Percentiles rank a stretch among this genome's conserved stretches.
Conservation (phyloP, 2,888 invertebrate species). For the Protophormia terraenovae region DNA sequence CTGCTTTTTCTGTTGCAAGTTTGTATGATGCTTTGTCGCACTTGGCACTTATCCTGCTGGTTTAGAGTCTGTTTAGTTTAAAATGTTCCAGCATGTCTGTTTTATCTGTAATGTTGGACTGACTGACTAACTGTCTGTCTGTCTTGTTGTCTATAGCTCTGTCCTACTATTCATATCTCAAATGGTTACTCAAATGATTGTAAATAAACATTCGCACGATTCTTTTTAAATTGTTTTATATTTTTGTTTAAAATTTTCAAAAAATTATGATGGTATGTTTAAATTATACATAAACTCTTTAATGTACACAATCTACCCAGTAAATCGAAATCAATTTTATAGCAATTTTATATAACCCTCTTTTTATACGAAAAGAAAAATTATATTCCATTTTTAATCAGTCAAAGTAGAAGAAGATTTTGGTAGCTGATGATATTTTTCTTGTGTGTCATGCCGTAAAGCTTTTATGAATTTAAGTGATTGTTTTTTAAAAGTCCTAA, state of each 20-base stretch:
- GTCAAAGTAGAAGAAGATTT: conserved; percentile 47
- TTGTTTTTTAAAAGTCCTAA: conserved; percentile 19
- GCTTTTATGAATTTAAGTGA: conserved; percentile 55
- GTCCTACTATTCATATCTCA: conserved; percentile 19
- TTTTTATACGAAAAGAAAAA: conserved; percentile 4
- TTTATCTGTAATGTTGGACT: conserved; percentile 40
- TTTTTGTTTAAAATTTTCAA: conserved; percentile 11
- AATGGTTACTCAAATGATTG: conserved; percentile 44
- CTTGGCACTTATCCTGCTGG: conserved; percentile 67
- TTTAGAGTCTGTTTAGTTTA: conserved; percentile 62
- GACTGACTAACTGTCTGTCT: not conserved
- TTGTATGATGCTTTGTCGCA: conserved; percentile 41
- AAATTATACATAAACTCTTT: conserved; percentile 7
- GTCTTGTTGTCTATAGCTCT: not conserved
- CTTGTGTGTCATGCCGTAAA: conserved; percentile 51
- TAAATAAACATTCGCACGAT: conserved; percentile 75
- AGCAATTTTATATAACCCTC: conserved; percentile 39
- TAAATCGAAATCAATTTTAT: conserved; percentile 62
- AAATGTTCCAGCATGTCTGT: conserved; percentile 61
- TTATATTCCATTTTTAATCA: conserved; percentile 62
- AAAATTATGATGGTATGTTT: conserved; percentile 47
- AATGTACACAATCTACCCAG: not conserved
- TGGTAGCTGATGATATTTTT: conserved; percentile 60
- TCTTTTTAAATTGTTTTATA: conserved; percentile 71
- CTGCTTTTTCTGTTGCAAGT: conserved; percentile 18